These are phyloP conservation scores for Rhopilema esculentum DNA, from an alignment of 30 jellyfish, hydroid and myxozoan species.

Conservation along the genomic window DNA sequence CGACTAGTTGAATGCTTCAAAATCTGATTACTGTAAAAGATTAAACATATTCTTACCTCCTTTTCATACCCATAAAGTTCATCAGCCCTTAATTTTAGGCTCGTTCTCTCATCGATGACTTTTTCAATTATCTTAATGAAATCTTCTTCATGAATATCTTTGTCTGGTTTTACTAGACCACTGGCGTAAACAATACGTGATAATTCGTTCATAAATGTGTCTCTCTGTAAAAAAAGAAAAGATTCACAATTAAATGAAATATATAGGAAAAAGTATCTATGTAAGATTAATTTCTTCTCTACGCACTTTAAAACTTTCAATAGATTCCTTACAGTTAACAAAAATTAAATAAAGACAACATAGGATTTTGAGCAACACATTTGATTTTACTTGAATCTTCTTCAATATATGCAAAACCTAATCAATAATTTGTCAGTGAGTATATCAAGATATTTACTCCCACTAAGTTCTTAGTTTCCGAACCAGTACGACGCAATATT, in stretches of 20 bases:
- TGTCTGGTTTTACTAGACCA: constrained; percentile 32
- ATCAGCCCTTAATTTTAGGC: constrained; percentile 46
- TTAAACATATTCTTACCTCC: constrained; percentile 25
- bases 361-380: too few species aligned
- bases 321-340: too few species aligned
- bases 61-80: constrained; percentile 46
- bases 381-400: too few species aligned
- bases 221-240: constrained; percentile 31
- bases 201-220: constrained; percentile 43
- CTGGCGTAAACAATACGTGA: constrained; percentile 17
- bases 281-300: too few species aligned
- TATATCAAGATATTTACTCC: neutral
- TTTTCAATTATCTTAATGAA: constrained; percentile 5
- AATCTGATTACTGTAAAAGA: too few species aligned
- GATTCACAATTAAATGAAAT: neutral
- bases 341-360: too few species aligned
- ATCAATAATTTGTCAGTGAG: too few species aligned
- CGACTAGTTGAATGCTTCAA: too few species aligned
- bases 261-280: neutral
- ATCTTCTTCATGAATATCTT: constrained; percentile 59
- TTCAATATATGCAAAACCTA: too few species aligned
- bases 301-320: too few species aligned
- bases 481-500: too few species aligned
- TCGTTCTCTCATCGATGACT: constrained; percentile 50
- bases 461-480: neutral